Percentiles rank a stretch among this genome's conserved stretches.
phyloP scores from a whole-genome alignment of 2,797 vertebrate species.

The Menidia menidia region DNA sequence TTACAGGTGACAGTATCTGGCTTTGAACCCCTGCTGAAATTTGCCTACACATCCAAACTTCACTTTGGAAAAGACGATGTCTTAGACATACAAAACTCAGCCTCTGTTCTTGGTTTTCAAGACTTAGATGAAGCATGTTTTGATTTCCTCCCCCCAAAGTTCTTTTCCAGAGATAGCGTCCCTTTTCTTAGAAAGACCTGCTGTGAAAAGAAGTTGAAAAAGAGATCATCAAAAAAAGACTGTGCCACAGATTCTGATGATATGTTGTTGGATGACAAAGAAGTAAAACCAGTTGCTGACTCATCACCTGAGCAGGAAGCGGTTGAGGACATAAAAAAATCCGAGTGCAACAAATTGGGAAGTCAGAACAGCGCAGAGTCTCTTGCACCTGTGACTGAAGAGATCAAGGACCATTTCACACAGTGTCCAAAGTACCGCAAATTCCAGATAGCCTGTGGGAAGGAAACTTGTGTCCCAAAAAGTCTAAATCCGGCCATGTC shows the following conservation, averaged over 20 bases:
- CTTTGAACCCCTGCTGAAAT: conserved; percentile 92
- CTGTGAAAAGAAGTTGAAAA: conserved; percentile 81
- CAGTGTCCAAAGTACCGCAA: conserved; percentile 93
- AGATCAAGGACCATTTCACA: conserved; percentile 65
- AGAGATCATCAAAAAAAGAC: conserved; percentile 26
- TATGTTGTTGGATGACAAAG: conserved; percentile 64
- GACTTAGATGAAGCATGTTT: conserved; percentile 94
- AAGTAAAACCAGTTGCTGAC: conserved; percentile 77
- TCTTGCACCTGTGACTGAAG: conserved; percentile 51
- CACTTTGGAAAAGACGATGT: conserved; percentile 90
- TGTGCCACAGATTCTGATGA: conserved; percentile 32
- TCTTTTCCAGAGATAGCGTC: conserved; percentile 81
- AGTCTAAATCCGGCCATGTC: conserved; percentile 16
- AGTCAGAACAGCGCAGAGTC: conserved; percentile 23
- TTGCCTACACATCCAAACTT: conserved; percentile 96
- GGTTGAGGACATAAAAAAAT: conserved; percentile 52
- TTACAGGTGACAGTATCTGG: conserved; percentile 89
- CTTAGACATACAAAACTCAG: conserved; percentile 89
- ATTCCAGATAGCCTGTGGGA: conserved; percentile 91
- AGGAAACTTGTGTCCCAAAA: conserved; percentile 54
- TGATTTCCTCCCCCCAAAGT: conserved; percentile 92
- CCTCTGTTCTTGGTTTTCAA: conserved; percentile 87
- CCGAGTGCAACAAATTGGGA: conserved; percentile 54
- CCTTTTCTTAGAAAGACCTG: conserved; percentile 81
- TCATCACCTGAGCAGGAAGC: conserved; percentile 73